These are phyloP conservation scores for Phyllostomus hastatus DNA, from an alignment of 2,113 vertebrate species.

Conservation along the genomic window DNA sequence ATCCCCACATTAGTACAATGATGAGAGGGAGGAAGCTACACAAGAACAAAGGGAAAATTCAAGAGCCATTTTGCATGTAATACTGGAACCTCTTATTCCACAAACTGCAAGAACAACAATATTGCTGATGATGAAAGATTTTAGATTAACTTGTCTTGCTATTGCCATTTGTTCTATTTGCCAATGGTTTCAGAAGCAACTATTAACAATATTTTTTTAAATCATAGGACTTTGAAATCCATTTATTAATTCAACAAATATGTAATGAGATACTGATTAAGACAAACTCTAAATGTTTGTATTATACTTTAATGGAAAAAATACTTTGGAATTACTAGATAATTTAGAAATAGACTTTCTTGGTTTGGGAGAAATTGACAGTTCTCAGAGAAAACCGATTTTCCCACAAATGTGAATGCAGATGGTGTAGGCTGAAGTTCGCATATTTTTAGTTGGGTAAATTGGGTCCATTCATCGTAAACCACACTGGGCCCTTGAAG, in stretches of 20 bases:
- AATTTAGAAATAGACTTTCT: not conserved
- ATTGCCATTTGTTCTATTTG: not conserved
- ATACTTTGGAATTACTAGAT: not conserved
- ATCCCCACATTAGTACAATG: not conserved
- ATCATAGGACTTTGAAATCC: not conserved
- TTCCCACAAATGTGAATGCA: not conserved
- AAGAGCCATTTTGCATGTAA: not conserved
- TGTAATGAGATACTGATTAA: not conserved
- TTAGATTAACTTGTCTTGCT: not conserved
- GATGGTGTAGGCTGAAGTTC: not conserved
- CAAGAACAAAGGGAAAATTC: not conserved
- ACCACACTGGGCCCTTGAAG: not conserved
- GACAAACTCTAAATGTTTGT: not conserved
- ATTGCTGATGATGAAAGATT: not conserved
- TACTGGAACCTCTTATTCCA: not conserved
- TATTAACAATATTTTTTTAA: not conserved
- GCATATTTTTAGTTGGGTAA: not conserved
- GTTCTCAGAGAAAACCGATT: not conserved
- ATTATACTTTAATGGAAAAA: conserved; percentile 5
- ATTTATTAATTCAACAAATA: conserved; percentile 14
- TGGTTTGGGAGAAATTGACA: not conserved
- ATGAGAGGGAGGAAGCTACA: not conserved
- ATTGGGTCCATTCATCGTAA: not conserved
- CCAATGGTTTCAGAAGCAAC: not conserved
- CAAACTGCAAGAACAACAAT: not conserved